Evolutionary conservation across 2,113 vertebrate species (phyloP).

Genomic region (Sylvietta virens): DNA sequence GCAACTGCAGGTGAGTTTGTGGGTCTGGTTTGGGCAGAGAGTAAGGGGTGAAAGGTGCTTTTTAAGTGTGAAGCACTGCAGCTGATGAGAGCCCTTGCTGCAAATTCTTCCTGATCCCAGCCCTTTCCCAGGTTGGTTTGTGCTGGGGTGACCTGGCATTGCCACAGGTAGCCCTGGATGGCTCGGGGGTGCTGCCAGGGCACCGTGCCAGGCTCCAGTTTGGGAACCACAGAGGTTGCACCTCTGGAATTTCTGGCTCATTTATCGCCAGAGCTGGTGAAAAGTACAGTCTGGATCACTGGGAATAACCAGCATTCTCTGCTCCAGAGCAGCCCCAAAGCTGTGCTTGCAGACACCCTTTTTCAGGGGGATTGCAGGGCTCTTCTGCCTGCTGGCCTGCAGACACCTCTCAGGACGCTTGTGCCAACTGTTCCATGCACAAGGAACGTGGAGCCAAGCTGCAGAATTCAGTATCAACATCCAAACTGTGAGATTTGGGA

Average conservation of each 20-base stretch:
- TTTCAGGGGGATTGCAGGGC: background rate
- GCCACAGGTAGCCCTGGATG: no score
- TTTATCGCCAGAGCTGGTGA: background rate
- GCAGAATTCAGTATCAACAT: background rate
- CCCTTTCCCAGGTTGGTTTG: background rate
- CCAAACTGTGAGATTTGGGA: background rate
- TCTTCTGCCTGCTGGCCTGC: background rate
- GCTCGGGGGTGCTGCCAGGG: background rate
- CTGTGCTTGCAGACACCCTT: background rate
- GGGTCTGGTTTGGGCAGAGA: background rate
- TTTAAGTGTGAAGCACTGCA: background rate
- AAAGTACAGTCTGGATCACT: background rate
- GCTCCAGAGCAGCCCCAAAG: background rate
- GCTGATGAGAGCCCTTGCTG: background rate
- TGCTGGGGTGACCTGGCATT: background rate
- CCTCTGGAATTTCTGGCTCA: background rate
- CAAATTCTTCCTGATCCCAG: background rate
- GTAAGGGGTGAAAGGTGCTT: background rate
- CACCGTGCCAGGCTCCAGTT: background rate
- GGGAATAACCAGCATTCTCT: background rate
- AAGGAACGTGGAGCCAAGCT: background rate
- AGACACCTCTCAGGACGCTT: background rate
- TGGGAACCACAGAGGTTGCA: background rate
- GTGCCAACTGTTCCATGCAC: background rate
- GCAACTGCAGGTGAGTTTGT: fast-evolving